These are phyloP conservation scores for Ruditapes philippinarum DNA, from an alignment of 1,140 invertebrate species.

Conservation along the genomic window DNA sequence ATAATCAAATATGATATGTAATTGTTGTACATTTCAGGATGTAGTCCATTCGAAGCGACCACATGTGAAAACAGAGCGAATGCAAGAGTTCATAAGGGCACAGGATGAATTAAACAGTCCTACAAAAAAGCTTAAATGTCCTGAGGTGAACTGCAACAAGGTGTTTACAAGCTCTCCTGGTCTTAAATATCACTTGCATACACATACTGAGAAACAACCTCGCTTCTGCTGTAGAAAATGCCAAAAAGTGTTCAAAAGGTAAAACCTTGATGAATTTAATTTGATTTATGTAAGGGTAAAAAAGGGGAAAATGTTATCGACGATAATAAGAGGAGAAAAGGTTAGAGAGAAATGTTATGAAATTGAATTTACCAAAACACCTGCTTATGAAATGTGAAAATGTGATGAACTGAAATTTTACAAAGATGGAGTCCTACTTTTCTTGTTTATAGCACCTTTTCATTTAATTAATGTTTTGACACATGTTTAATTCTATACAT, in stretches of 20 bases:
- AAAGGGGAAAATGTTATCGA: too few species aligned
- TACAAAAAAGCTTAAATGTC: slow-evolving; percentile 76
- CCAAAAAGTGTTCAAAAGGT: slow-evolving; percentile 83
- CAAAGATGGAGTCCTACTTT: too few species aligned
- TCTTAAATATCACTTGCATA: slow-evolving; percentile 80
- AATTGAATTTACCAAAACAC: too few species aligned
- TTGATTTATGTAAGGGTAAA: too few species aligned
- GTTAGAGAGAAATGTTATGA: too few species aligned
- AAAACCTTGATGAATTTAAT: too few species aligned
- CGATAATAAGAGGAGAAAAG: too few species aligned
- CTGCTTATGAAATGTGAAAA: too few species aligned
- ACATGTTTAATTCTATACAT: too few species aligned
- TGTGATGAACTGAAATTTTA: too few species aligned
- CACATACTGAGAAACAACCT: slow-evolving; percentile 70
- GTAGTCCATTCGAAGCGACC: slow-evolving; percentile 73
- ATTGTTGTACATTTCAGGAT: slow-evolving; percentile 39
- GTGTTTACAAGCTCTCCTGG: slow-evolving; percentile 81
- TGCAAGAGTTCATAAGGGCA: slow-evolving; percentile 79
- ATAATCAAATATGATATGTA: neutral
- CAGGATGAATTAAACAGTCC: slow-evolving; percentile 71
- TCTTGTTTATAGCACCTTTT: too few species aligned
- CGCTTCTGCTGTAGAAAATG: slow-evolving; percentile 78
- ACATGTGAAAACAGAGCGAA: slow-evolving; percentile 79
- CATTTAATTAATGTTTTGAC: too few species aligned
- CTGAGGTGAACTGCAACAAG: slow-evolving; percentile 78